Conservation (phyloP, 2,797 vertebrate species). For the Kryptopterus vitreolus region DNA sequence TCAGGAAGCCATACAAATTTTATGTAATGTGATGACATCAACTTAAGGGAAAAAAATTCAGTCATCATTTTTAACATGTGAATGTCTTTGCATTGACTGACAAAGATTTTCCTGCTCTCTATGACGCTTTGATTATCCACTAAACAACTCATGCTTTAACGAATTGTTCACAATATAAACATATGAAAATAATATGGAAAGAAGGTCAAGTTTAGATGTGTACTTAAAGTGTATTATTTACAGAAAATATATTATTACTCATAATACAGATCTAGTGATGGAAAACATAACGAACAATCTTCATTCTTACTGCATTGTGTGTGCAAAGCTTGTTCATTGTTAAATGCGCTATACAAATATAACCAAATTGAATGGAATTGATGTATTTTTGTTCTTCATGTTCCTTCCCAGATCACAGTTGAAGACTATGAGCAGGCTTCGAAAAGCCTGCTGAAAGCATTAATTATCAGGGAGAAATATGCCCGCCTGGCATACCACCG, state of each 20-base stretch:
- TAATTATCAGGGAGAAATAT: conserved; percentile 92
- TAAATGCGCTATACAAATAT: too few relatives aligned
- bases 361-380: too few relatives aligned
- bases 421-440: conserved; percentile 95
- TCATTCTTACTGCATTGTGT: too few relatives aligned
- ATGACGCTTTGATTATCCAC: not conserved
- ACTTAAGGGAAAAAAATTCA: not conserved
- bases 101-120: too few relatives aligned
- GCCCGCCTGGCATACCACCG: conserved; percentile 87
- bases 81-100: not conserved
- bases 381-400: not conserved
- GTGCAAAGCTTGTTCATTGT: too few relatives aligned
- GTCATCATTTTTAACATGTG: not conserved
- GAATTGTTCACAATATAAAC: not conserved
- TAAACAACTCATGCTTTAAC: not conserved
- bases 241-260: too few relatives aligned
- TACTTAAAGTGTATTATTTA: not conserved
- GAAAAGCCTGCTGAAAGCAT: conserved; percentile 82
- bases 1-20: not conserved
- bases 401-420: conserved; percentile 82
- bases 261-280: not conserved
- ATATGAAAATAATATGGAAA: not conserved
- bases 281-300: too few relatives aligned
- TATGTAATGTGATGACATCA: not conserved
- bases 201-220: too few relatives aligned